Evolutionary conservation across 2,888 invertebrate genomes (phyloP).

Genomic region (Lithophane ornitopus): DNA sequence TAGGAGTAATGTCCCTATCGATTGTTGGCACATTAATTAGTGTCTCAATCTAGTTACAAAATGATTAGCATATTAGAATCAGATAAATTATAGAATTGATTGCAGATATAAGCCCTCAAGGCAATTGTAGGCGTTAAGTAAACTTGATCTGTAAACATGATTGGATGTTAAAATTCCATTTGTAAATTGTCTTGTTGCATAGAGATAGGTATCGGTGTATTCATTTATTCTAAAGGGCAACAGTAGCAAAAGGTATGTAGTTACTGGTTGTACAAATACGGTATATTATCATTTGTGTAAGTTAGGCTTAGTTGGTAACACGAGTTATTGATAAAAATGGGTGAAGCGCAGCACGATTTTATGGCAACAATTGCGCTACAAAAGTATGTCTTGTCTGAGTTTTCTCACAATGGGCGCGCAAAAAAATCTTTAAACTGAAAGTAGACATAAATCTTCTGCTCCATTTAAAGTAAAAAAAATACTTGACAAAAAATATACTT

Average conservation of each 20-base stretch:
- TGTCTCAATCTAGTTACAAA: slow-evolving; percentile 40
- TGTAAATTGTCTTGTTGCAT: slow-evolving; percentile 35
- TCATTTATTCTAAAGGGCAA: slow-evolving; percentile 8
- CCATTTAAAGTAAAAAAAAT: background rate
- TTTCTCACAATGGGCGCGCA: background rate
- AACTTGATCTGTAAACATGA: slow-evolving; percentile 9
- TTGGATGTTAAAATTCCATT: slow-evolving; percentile 39
- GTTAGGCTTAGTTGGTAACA: too few relatives aligned
- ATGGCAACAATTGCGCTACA: background rate
- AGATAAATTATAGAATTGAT: slow-evolving; percentile 66
- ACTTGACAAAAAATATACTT: background rate
- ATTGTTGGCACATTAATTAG: slow-evolving; percentile 47
- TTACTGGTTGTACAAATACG: background rate
- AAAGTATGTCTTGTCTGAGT: background rate
- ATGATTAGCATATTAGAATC: slow-evolving; percentile 46
- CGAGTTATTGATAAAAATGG: background rate
- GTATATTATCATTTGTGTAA: background rate
- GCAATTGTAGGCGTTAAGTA: slow-evolving; percentile 33
- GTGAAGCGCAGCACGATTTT: background rate
- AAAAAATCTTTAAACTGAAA: background rate
- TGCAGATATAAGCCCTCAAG: slow-evolving; percentile 61
- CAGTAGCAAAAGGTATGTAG: background rate
- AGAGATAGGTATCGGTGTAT: background rate
- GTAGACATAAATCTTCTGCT: background rate
- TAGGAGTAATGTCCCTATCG: slow-evolving; percentile 34